A percentile compares a stretch with the other conserved stretches of the same genome.
phyloP scores from a whole-genome alignment of 2,888 invertebrate species.

The Diaprepes abbreviatus region DNA sequence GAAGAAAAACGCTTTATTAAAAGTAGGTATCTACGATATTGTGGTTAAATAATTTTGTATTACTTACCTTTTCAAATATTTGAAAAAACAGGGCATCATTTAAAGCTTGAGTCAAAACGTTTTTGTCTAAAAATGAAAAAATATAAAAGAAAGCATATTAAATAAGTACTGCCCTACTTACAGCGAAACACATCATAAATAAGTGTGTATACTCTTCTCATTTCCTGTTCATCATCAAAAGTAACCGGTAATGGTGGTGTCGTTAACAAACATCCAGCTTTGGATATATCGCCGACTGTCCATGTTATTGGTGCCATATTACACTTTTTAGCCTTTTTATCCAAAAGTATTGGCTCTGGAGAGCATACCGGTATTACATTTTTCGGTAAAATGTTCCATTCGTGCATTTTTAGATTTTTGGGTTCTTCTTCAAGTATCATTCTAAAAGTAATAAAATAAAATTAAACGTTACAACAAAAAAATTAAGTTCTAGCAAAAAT shows the following conservation, averaged over 20 bases:
- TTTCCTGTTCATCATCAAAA: constrained; percentile 78
- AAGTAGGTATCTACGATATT: no score
- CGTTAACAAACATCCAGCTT: constrained; percentile 72
- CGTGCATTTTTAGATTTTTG: constrained; percentile 60
- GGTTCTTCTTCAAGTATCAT: constrained; percentile 50
- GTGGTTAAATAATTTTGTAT: not conserved
- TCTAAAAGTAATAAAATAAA: constrained; percentile 21
- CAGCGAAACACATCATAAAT: constrained; percentile 83
- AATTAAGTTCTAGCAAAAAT: no score
- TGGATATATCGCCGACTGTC: constrained; percentile 69
- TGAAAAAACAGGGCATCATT: constrained; percentile 75
- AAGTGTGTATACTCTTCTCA: constrained; percentile 79
- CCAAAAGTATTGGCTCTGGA: constrained; percentile 2
- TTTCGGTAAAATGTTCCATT: constrained; percentile 62
- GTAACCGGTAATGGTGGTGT: constrained; percentile 69
- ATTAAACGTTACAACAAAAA: no score
- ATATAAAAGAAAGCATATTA: constrained; percentile 1
- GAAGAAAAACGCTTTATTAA: no score
- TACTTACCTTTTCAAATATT: constrained; percentile 71
- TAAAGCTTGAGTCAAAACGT: constrained; percentile 76
- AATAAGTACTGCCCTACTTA: constrained; percentile 66
- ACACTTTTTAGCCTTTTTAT: constrained; percentile 31
- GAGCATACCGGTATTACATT: constrained; percentile 12
- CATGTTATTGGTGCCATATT: constrained; percentile 60
- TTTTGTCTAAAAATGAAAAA: constrained; percentile 74